Evolutionary conservation across 2,797 vertebrate species (phyloP).

Genomic region (Gila robusta): DNA sequence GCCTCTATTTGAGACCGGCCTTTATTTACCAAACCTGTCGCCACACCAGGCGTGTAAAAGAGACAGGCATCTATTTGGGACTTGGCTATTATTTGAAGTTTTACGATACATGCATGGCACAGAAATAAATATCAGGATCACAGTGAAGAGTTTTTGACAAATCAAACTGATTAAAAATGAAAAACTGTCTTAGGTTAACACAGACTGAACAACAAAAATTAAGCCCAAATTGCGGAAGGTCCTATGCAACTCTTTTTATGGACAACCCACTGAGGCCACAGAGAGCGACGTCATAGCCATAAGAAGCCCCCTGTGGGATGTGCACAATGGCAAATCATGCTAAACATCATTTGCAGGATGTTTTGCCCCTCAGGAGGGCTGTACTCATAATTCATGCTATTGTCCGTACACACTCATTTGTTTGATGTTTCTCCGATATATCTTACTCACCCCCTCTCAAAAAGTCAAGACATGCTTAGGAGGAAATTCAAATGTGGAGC

Average conservation of each 20-base stretch:
- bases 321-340: constrained; percentile 36
- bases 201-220: background rate
- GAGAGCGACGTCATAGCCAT: background rate
- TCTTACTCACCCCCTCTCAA: constrained; percentile 23
- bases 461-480: constrained; percentile 65
- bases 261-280: constrained; percentile 1
- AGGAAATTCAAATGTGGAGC: constrained; percentile 63
- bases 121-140: constrained; percentile 2
- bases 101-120: background rate
- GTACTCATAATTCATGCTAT: constrained; percentile 53
- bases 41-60: too few species aligned
- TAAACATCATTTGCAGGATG: constrained; percentile 46
- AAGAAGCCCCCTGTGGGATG: constrained; percentile 5
- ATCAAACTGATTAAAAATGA: background rate
- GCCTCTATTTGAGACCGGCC: too few species aligned
- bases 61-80: too few species aligned
- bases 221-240: background rate
- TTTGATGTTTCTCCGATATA: constrained; percentile 38
- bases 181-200: constrained; percentile 2
- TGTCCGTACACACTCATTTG: constrained; percentile 45
- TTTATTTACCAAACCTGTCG: too few species aligned
- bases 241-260: constrained; percentile 17
- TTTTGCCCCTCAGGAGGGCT: constrained; percentile 45
- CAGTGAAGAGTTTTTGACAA: background rate
- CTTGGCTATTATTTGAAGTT: too few species aligned